A percentile compares a stretch with the other conserved stretches of the same genome.
Evolutionary conservation across 2,888 invertebrate genomes (phyloP).

Genomic region (Noctua fimbriata): DNA sequence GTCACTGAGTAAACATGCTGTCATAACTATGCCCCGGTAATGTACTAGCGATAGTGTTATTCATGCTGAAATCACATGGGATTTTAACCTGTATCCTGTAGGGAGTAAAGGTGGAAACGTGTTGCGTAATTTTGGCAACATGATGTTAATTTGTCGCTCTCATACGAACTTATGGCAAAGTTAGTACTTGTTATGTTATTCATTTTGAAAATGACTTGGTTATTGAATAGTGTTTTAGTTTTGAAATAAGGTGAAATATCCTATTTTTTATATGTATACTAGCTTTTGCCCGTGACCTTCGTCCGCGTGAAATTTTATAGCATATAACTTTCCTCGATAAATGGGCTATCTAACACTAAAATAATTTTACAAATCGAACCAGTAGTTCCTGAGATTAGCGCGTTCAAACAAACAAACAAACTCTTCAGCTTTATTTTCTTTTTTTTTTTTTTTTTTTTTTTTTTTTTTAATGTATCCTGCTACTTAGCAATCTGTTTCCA

Average conservation of each 20-base stretch:
- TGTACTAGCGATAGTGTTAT: conserved; percentile 44
- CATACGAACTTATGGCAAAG: conserved; percentile 37
- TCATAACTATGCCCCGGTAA: conserved; percentile 54
- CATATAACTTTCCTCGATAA: too few species aligned
- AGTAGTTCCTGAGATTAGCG: too few species aligned
- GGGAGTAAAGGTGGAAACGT: neutral
- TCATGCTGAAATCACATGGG: conserved; percentile 8
- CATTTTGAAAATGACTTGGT: conserved; percentile 43
- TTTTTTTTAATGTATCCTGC: too few species aligned
- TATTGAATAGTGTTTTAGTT: conserved; percentile 7
- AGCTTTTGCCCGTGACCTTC: too few species aligned
- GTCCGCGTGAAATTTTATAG: too few species aligned
- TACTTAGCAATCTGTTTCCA: too few species aligned
- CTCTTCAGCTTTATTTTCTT: too few species aligned
- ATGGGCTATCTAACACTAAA: too few species aligned
- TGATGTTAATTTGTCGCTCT: conserved; percentile 59
- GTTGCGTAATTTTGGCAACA: neutral
- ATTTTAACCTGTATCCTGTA: conserved; percentile 25
- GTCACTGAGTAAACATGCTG: conserved; percentile 62
- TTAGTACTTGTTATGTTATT: conserved; percentile 48
- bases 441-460: too few species aligned
- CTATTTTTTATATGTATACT: too few species aligned
- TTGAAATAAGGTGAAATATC: neutral
- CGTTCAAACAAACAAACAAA: too few species aligned
- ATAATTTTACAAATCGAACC: too few species aligned